A percentile compares a stretch with the other conserved stretches of the same genome.
Evolutionary conservation across 2,888 invertebrate species (phyloP).

Genomic region (Escarpia spicata): DNA sequence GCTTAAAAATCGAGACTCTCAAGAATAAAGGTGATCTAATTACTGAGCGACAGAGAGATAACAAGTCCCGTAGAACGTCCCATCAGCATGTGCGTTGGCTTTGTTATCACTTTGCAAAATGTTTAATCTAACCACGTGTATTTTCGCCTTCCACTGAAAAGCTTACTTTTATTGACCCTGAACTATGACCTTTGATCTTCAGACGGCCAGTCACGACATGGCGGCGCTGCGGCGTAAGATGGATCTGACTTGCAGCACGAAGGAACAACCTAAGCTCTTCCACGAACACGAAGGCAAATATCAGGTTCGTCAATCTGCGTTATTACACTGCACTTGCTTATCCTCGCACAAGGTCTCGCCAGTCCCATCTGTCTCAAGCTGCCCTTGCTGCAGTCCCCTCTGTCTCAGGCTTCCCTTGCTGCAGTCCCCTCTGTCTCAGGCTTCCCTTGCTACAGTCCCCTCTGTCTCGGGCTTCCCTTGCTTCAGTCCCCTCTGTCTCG

Average conservation of each 20-base stretch:
- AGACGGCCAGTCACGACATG: conserved; percentile 55
- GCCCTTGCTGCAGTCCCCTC: no score
- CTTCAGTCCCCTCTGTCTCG: no score
- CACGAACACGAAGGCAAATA: conserved; percentile 61
- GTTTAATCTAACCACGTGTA: background rate
- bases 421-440: no score
- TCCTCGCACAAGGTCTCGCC: no score
- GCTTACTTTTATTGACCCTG: background rate
- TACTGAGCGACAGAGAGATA: background rate
- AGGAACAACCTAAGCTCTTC: conserved; percentile 47
- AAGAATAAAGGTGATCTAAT: background rate
- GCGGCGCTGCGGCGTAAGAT: conserved; percentile 54
- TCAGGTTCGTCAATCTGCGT: conserved; percentile 19
- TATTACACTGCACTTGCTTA: background rate
- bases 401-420: no score
- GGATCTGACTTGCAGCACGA: conserved; percentile 36
- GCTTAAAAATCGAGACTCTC: background rate
- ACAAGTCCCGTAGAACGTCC: no score
- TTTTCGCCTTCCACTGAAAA: background rate
- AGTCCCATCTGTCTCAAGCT: no score
- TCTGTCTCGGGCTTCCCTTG: no score
- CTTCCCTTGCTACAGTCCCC: no score
- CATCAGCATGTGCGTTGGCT: background rate
- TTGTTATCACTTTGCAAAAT: background rate
- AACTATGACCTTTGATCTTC: background rate